Percentiles rank a stretch among this genome's conserved stretches.
These are phyloP conservation scores for Iguana delicatissima DNA, from an alignment of 2,797 vertebrate genomes.

Conservation along the genomic window DNA sequence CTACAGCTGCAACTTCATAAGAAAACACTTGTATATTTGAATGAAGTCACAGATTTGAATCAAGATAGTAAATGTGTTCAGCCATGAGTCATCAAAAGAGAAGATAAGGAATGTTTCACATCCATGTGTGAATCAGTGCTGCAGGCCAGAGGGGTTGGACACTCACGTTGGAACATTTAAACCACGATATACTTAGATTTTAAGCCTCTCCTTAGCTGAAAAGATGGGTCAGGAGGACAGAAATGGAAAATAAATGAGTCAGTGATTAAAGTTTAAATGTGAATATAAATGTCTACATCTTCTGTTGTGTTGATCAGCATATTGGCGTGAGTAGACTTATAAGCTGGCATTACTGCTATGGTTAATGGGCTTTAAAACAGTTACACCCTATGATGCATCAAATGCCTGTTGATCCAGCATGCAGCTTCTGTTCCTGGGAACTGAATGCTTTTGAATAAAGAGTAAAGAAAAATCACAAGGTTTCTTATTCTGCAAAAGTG, in stretches of 20 bases:
- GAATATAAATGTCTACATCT: background rate
- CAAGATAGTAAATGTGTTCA: background rate
- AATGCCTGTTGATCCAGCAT: background rate
- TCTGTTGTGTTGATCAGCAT: background rate
- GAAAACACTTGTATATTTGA: background rate
- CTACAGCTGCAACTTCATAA: too few species aligned
- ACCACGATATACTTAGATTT: background rate
- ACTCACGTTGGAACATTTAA: background rate
- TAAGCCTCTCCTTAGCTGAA: background rate
- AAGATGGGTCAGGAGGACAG: background rate
- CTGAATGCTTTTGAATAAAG: slow-evolving; percentile 9
- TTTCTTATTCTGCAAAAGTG: background rate
- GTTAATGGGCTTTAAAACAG: slow-evolving; percentile 6
- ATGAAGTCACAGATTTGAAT: background rate
- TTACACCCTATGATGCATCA: background rate
- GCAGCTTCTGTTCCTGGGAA: background rate
- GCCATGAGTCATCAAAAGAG: background rate
- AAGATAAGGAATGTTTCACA: background rate
- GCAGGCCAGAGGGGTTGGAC: background rate
- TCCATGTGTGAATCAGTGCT: background rate
- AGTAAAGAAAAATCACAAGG: slow-evolving; percentile 8
- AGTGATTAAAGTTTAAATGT: background rate
- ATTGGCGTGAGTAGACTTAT: background rate
- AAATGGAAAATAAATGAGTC: background rate
- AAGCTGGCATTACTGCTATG: background rate